Base-by-base conservation (phyloP, 2,113 vertebrate genomes). In the Rynchops niger region DNA sequence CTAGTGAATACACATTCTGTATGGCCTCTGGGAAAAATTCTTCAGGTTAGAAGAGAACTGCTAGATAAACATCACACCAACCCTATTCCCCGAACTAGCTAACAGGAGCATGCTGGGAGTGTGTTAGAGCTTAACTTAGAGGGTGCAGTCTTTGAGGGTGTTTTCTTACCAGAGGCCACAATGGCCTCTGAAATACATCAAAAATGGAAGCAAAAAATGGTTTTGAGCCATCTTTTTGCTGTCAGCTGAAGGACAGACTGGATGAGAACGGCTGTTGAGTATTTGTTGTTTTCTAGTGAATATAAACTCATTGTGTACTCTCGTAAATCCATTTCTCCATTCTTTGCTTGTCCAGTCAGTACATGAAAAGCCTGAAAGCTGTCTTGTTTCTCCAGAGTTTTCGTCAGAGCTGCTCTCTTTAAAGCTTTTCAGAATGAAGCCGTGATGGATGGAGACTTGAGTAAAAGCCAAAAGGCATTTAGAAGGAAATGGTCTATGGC, bases 381-480 rank as follows among this genome's bases (percentile, higher is more conserved):
- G 73, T 66, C 79, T 79, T 61, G 38, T 93, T 91, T 56, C 81
- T 89, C 40, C 52, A 81, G 74, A 49, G 32, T 85, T 79, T 94
- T 70, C 6, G 2, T 34, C 82, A 80, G 70, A 82, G 49, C n/a
- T 91, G 38, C 4, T 82, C 49, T 78, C 73, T 69, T 56, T 76
- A 80, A 91, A 91, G 77, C n/a, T 89, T 74, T 83, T 52, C 72
- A 47, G 85, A 91, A 91, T 29, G 63, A 88, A 40, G 49, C 25
- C 2, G 2, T 81, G 86, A 94, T 74, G 88, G 90, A 94, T 86
- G 69, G 82, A 81, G 80, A 38, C 42, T 72, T 43, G 70, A 82
- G 67, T n/a, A 62, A 93, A 93, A 93, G 79, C 85, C 79, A 95
- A 88, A 71, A 94, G 70, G 70, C 62, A 88, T 90, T 94, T 90